Evolutionary conservation across 2,797 vertebrate species (phyloP).

Genomic region (Dicrostonyx torquatus): DNA sequence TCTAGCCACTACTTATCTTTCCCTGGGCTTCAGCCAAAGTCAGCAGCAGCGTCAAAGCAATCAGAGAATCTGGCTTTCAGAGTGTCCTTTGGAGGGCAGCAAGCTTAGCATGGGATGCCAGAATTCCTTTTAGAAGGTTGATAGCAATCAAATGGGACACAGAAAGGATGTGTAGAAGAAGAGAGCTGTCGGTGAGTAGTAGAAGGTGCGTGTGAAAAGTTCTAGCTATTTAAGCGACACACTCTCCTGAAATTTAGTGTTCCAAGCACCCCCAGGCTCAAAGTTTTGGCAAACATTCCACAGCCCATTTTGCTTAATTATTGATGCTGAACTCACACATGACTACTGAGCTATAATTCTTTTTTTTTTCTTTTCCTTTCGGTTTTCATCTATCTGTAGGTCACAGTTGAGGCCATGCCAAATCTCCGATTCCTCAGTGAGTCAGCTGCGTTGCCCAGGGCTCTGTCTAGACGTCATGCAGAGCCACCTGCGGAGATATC

Average conservation of each 20-base stretch:
- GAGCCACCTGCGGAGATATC: background rate
- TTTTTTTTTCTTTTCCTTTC: background rate
- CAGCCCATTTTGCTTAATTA: background rate
- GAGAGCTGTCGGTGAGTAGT: background rate
- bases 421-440: background rate
- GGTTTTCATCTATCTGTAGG: background rate
- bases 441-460: background rate
- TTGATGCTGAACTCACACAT: background rate
- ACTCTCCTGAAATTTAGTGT: background rate
- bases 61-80: background rate
- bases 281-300: background rate
- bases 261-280: background rate
- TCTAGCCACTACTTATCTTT: background rate
- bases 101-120: background rate
- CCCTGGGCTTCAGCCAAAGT: background rate
- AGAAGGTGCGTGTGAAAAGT: background rate
- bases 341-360: background rate
- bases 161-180: background rate
- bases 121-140: background rate
- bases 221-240: background rate
- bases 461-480: background rate
- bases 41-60: background rate
- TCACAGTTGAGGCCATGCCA: background rate
- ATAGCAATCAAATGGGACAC: background rate
- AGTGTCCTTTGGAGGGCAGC: background rate